phyloP scores from a whole-genome alignment of 2,888 invertebrate genomes.

The Pterobdella sp. region DNA sequence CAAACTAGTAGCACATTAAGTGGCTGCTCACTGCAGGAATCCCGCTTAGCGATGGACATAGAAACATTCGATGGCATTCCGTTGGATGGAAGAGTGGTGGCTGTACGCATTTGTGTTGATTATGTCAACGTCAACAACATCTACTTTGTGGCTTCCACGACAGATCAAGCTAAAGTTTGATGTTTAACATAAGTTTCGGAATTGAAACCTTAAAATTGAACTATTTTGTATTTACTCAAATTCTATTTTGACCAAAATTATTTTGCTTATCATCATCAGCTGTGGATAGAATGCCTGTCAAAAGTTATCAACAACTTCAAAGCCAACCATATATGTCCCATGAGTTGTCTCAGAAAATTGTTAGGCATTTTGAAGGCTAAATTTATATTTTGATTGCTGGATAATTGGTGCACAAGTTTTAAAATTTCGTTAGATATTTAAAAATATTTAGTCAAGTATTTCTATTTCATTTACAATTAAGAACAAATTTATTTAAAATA shows the following conservation, averaged over 20 bases:
- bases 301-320: slow-evolving; percentile 89
- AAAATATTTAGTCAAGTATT: no score
- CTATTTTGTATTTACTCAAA: no score
- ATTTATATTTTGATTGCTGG: no score
- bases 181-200: no score
- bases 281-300: slow-evolving; percentile 83
- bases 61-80: slow-evolving; percentile 35
- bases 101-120: slow-evolving; percentile 94
- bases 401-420: no score
- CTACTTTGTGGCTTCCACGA: slow-evolving; percentile 87
- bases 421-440: no score
- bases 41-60: slow-evolving; percentile 23
- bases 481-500: no score
- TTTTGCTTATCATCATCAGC: no score
- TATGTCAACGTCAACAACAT: slow-evolving; percentile 97
- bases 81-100: slow-evolving; percentile 84
- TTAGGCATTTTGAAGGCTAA: slow-evolving; percentile 59
- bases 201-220: no score
- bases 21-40: slow-evolving; percentile 14
- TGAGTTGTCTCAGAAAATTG: slow-evolving; percentile 95
- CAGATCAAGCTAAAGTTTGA: slow-evolving; percentile 80
- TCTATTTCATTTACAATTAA: no score
- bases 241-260: no score
- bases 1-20: not conserved
- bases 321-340: slow-evolving; percentile 87